Conservation (phyloP, 2,888 invertebrate genomes). For the Sthenelais limicola region DNA sequence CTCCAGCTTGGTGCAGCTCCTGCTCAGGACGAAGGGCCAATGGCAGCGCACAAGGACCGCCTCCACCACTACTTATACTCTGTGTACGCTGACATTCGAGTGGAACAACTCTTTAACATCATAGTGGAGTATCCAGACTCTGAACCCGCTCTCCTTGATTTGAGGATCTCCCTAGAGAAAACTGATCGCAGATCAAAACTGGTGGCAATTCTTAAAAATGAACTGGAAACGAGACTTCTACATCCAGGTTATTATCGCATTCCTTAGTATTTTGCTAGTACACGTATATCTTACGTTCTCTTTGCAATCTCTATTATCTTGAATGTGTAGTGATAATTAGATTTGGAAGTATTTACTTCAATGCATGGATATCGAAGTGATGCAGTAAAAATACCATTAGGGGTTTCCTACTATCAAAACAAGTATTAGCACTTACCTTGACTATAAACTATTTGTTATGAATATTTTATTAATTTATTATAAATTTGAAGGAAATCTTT, state of each 20-base stretch:
- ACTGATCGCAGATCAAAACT: conserved; percentile 81
- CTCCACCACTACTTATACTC: conserved; percentile 88
- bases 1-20: neutral
- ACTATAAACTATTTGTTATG: too few relatives aligned
- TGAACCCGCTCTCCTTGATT: conserved; percentile 91
- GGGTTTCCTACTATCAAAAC: too few relatives aligned
- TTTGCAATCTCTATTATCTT: too few relatives aligned
- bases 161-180: conserved; percentile 87
- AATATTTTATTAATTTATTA: too few relatives aligned
- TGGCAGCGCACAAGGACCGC: conserved; percentile 60
- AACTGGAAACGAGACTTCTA: conserved; percentile 87
- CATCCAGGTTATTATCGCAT: conserved; percentile 84
- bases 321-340: too few relatives aligned
- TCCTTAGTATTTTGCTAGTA: too few relatives aligned
- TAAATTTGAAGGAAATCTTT: too few relatives aligned
- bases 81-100: conserved; percentile 79
- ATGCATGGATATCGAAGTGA: too few relatives aligned
- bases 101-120: conserved; percentile 92
- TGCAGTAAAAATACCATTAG: too few relatives aligned
- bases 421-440: too few relatives aligned
- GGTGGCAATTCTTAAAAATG: conserved; percentile 84
- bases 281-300: too few relatives aligned
- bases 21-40: neutral
- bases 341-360: too few relatives aligned
- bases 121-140: conserved; percentile 98